Base-by-base conservation (phyloP, 2,797 vertebrate genomes). In the Pygocentrus nattereri region DNA sequence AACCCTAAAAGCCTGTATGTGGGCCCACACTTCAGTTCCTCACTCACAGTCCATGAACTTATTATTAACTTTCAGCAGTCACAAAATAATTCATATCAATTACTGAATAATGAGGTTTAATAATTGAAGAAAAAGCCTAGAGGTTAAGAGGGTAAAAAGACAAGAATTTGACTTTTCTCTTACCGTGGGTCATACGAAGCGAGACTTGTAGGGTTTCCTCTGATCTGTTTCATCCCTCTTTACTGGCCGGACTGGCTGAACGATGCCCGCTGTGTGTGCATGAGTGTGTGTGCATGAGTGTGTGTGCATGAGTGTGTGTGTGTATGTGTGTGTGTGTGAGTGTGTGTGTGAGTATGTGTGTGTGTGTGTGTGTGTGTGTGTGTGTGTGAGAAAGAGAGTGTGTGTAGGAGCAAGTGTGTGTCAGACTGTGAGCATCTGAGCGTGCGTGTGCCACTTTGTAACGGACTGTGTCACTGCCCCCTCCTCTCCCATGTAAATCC, bases 161-260 rank as follows among this genome's bases (percentile, higher is more conserved):
- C 11, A 41, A 41, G 69, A 30, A 34, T 30, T 34, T 38, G 30
- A 27, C 47, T 84, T 76, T 82, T 50, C 62, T 90, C 94, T 94
- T 94, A 95, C 94, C 94, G 88, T 92, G 67, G 82, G 86, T 94
- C 92, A 95, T 90, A 92, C 90, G 93, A 89, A 87, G 89, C 88
- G 89, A 88, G 87, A 87, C 88, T 87, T 87, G 85, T 79, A 59
- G 74, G 38, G 71, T 79, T 90, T 84, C 90, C 76, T 83, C 81
- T 81, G 89, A 86, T 88, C 89, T 89, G 90, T 69, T 91, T 86
- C 76, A 74, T 83, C 74, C 79, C 76, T 85, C 76, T 85, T 85
- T 75, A 82, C 71, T 82, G 82, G 78, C 81, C 90, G 74, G 58
- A 75, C 80, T 81, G 85, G 87, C 76, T 82, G 81, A 81, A 79